Evolutionary conservation across 2,113 vertebrate species (phyloP), one percentile per base, ranked within the genome.

Genomic region (Mesitornis unicolor): DNA sequence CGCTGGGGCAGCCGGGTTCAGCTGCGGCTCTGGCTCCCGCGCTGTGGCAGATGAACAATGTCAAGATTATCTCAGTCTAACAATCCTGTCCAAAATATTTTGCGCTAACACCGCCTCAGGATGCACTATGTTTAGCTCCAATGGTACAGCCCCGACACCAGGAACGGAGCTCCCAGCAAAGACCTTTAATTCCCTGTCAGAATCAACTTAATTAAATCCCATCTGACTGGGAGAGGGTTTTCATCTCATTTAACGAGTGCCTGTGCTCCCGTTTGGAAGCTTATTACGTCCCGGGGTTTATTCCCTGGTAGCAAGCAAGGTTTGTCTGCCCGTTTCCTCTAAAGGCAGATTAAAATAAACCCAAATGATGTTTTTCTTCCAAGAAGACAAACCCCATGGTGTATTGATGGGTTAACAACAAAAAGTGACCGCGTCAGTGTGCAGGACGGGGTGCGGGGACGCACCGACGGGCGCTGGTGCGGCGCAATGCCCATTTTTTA

Each of bases 121-220:
- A 94, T 65, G n/a, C 14, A 10, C 75, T 51, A 20, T 29, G 45
- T 59, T 81, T 67, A 89, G 64, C 69, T 65, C 75, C 70, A 56
- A 0, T 51, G 76, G 35, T 74, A 65, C 67, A 67, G 43, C 42
- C 40, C 36, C 3, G 4, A 33, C 71, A 75, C 64, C 59, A 96
- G 88, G 42, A 85, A 73, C 74, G 36, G 73, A 87, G 61, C 63
- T 94, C 85, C 84, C 78, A 79, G 83, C 54, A 89, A 93, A 96
- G 78, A 51, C 91, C 73, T 95, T 78, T 92, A 96, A 87, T 94
- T 94, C 89, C 89, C 82, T 94, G 90, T 96, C 86, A 92, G 91
- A 96, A 79, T 84, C 79, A 87, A 87, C 69, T 83, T 94, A 94
- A 96, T 97, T 86, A 95, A 96, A 97, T 95, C 91, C 86, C 65